Base-by-base conservation (phyloP, 1,140 invertebrate genomes). In the Drosophila burlai region DNA sequence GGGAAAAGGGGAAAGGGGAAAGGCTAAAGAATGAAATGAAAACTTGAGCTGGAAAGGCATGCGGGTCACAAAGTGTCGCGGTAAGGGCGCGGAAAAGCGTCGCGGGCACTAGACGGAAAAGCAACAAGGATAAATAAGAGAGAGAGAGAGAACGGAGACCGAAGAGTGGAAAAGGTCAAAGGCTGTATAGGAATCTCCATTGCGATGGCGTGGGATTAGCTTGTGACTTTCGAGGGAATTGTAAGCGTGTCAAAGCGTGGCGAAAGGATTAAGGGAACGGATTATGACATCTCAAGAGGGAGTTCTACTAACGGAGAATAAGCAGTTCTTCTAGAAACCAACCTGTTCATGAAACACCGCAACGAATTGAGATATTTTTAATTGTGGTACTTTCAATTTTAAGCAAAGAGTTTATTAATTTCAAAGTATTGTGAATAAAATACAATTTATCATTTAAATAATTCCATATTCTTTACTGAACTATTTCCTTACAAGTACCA, bases 181-280 rank as follows among this genome's bases (percentile, higher is more conserved):
- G 62, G 46, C 57, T 55, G 34, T 38, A 65, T 63, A 73, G 76
- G 66, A 87, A 78, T 62, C 61, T 67, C 67, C 85, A 79, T 81
- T 81, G 84, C 78, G 68, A 58, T 72, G 73, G 77, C 81, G 52
- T 31, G 49, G 84, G 84, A 84, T 89, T 89, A 89, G 84, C 77
- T 61, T 71, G 65, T 89, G 84, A 90, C 84, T 90, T 81, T 84
- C 66, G 69, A 84, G 84, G 77, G 84, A 89, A 89, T 89, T 89
- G 84, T 89, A 75, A 89, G 85, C 73, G 84, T 87, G 84, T 84
- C 84, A 87, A 84, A 89, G 81, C 84, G 74, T 75, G 77, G 85
- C 60, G 65, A 89, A 89, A 81, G 84, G 85, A 87, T 87, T 89
- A 89, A 72, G 52, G 80, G 58, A 76, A 45, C 52, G 77, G 84